Percentiles rank a stretch among this genome's conserved stretches.
These are phyloP conservation scores for Sapayoa aenigma DNA, from an alignment of 2,113 vertebrate genomes.

Conservation along the genomic window DNA sequence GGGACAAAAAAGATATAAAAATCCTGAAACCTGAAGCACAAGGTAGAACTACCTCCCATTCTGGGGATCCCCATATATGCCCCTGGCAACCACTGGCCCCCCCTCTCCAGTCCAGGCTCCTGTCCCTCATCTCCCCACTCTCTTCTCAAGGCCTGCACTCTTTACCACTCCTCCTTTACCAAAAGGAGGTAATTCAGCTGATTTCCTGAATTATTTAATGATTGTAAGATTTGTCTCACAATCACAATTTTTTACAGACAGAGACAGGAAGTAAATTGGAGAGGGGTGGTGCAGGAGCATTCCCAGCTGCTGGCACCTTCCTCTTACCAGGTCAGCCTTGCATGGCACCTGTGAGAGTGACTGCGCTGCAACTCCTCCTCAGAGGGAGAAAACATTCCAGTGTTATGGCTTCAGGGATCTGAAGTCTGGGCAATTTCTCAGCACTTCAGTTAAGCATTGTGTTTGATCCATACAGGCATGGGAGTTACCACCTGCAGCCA, in stretches of 20 bases:
- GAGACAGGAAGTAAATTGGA: background rate
- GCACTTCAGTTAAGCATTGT: too few relatives aligned
- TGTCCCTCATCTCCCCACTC: background rate
- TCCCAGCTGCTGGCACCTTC: background rate
- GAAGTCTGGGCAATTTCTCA: background rate
- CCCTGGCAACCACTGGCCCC: background rate
- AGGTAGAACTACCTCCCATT: rapidly evolving
- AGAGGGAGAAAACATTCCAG: background rate
- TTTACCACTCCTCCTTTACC: background rate
- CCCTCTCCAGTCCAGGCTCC: background rate
- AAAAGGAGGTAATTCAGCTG: background rate
- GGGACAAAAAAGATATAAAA: background rate
- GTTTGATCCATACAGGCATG: rapidly evolving
- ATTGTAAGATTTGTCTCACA: background rate
- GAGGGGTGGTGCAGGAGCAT: background rate
- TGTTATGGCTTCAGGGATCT: rapidly evolving
- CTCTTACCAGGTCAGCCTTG: background rate
- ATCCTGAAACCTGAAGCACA: background rate
- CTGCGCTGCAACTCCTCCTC: background rate
- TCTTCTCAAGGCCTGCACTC: rapidly evolving
- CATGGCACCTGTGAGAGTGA: rapidly evolving
- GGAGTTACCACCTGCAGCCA: background rate
- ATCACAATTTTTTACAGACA: background rate
- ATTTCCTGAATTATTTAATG: background rate
- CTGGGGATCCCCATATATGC: rapidly evolving